phyloP scores from a whole-genome alignment of 2,113 vertebrate species.

The Microcebus tavaratra region DNA sequence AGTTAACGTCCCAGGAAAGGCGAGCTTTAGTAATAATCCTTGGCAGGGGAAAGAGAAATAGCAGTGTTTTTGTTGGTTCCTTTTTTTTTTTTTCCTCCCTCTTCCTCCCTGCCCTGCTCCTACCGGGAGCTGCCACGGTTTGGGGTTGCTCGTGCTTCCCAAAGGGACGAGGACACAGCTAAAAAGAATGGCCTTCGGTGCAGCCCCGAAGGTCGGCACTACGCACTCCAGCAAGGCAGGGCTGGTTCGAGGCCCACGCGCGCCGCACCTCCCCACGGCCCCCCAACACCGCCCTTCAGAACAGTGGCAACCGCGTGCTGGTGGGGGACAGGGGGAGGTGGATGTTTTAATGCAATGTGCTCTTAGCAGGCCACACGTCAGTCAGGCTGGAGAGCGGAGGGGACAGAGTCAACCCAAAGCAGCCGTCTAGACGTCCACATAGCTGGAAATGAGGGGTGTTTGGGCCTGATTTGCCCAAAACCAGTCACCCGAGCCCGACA shows the following conservation, averaged over 20 bases:
- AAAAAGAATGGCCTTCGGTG: background rate
- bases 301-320: background rate
- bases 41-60: background rate
- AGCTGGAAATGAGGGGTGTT: background rate
- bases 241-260: background rate
- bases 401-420: background rate
- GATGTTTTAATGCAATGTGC: background rate
- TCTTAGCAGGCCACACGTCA: background rate
- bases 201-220: background rate
- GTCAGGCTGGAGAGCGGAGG: background rate
- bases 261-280: background rate
- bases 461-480: background rate
- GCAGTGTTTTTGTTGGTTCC: background rate
- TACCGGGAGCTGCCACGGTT: background rate
- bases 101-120: background rate
- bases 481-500: background rate
- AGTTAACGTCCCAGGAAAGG: background rate
- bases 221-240: background rate
- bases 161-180: background rate
- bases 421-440: background rate
- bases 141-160: background rate
- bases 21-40: background rate
- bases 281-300: background rate
- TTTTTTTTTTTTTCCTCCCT: background rate
- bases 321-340: accelerated